A percentile compares a stretch with the other conserved stretches of the same genome.
Evolutionary conservation across 2,888 invertebrate species (phyloP).

Genomic region (Polydesmus complanatus): DNA sequence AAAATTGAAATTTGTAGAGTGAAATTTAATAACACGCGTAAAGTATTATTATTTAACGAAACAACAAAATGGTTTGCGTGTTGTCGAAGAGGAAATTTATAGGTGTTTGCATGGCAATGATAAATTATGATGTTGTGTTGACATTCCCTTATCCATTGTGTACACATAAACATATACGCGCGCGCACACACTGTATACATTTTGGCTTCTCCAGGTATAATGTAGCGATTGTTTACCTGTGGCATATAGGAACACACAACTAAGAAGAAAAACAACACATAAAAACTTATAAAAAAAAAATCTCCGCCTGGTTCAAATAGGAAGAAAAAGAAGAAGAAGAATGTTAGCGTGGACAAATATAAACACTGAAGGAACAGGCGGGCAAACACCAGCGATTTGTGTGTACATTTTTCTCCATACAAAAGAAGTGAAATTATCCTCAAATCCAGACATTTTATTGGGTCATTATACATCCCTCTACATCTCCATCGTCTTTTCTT

Average conservation of each 20-base stretch:
- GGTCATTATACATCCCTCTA: neutral
- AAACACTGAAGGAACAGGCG: neutral
- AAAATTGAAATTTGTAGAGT: too few species aligned
- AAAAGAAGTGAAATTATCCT: neutral
- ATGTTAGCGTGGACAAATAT: too few species aligned
- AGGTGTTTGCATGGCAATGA: neutral
- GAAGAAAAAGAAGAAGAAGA: too few species aligned
- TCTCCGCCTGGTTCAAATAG: too few species aligned
- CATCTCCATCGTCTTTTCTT: neutral
- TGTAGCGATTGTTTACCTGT: neutral
- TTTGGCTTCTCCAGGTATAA: neutral
- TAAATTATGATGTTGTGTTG: neutral
- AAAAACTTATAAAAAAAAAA: neutral
- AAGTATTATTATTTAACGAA: too few species aligned
- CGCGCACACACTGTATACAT: neutral
- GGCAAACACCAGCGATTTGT: neutral
- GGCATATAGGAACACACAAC: too few species aligned
- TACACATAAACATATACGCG: neutral
- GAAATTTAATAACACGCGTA: too few species aligned
- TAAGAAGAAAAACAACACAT: neutral
- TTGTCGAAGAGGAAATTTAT: too few species aligned
- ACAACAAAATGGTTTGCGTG: too few species aligned
- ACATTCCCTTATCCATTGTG: neutral
- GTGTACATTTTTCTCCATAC: neutral
- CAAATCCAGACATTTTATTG: neutral